Evolutionary conservation across 2,888 invertebrate genomes (phyloP).

Genomic region (Microplitis manilae): DNA sequence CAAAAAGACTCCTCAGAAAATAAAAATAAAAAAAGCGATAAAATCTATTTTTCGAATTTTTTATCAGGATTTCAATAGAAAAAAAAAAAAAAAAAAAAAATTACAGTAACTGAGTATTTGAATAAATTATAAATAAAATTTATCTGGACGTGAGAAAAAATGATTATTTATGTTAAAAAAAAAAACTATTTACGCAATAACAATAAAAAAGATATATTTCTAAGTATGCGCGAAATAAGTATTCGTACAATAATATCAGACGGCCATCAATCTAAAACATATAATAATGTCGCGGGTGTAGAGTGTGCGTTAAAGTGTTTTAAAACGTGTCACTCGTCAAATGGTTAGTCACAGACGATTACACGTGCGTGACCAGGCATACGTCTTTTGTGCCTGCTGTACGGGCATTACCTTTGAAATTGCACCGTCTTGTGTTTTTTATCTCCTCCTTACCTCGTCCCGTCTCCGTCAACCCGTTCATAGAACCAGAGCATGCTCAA

Average conservation of each 20-base stretch:
- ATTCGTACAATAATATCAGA: conserved; percentile 11
- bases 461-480: neutral
- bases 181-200: too few species aligned
- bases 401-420: conserved; percentile 18
- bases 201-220: conserved; percentile 4
- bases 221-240: conserved; percentile 9
- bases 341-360: conserved; percentile 62
- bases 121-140: too few species aligned
- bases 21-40: too few species aligned
- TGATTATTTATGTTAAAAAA: too few species aligned
- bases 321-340: conserved; percentile 53
- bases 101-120: too few species aligned
- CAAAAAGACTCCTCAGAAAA: too few species aligned
- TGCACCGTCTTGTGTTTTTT: neutral
- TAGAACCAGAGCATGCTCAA: conserved; percentile 23
- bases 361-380: conserved; percentile 65
- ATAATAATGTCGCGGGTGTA: conserved; percentile 18
- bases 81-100: too few species aligned
- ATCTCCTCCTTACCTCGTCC: neutral
- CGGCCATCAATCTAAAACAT: conserved; percentile 25
- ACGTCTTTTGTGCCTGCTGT: conserved; percentile 43
- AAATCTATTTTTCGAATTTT: too few species aligned
- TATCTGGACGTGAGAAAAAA: too few species aligned
- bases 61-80: too few species aligned
- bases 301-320: conserved; percentile 32